Evolutionary conservation across 2,888 invertebrate species (phyloP), one percentile per base, ranked within the genome.

Genomic region (Galeruca laticollis): DNA sequence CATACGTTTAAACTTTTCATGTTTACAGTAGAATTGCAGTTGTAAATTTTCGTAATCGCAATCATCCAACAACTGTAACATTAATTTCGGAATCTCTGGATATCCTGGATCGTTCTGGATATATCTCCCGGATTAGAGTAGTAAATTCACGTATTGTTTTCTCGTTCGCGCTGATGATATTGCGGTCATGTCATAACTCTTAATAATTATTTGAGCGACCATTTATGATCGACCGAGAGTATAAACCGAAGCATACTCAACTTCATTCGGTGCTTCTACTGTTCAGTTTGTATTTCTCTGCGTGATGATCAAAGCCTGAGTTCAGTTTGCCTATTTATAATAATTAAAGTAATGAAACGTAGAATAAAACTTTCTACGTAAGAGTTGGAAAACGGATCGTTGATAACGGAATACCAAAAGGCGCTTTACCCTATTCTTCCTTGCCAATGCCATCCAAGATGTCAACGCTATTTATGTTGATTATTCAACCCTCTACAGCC

Each of bases 21-120:
- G 43, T 62, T 61, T 33, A 61, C 61, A 47, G 20, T 18, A 2
- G 40, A 52, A 52, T 37, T 37, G 40, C 15, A 15, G 62, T 60
- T 52, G 60, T 67, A 60, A 60, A 67, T 60, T 67, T 52, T 60
- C 60, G 31, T 35, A 60, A 56, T 54, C 20, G 56, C 40, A 68
- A 61, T 68, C 31, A 35, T 43, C 43, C 60, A 37, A 60, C 60
- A 61, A 52, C 60, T 47, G 54, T 59, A 66, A 61, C 68, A 68
- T 61, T 68, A 62, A 57, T 47, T 57, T 57, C 54, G 47, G 49
- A 18, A 56, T 49, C 35, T 57, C 56, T 56, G 43, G 43, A 64
- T 57, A 57, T 33, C 35, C 56, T 18, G 56, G 15, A 57, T 57
- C 10, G 20, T 35, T 33, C 10, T 20, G 35, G 21, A 57, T 57